Base-by-base conservation (phyloP, 2,113 vertebrate genomes). In the Psettodes erumei region DNA sequence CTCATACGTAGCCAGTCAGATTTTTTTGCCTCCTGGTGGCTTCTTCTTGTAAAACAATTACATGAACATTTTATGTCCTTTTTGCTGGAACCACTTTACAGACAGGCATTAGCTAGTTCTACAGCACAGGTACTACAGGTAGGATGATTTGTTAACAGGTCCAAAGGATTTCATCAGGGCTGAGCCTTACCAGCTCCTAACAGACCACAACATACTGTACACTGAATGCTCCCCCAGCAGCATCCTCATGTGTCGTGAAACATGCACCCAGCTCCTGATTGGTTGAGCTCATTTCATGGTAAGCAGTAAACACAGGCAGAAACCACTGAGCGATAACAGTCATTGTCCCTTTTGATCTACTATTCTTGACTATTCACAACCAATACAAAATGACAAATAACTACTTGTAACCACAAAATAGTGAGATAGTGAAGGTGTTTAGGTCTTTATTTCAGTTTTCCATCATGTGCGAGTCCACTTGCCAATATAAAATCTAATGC, bases 401-500 rank as follows among this genome's bases (percentile, higher is more conserved):
- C 25, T 23, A 37, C 16, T 32, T n/a, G 18, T 23, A 3, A 23
- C 32, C 32, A n/a, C n/a, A 18, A 40, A 19, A 18, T 10, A n/a
- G n/a, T 37, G 5, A 56, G 18, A 28, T 45, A 28, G 21, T 6
- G 6, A 27, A 37, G 18, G 40, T 54, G 10, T 12, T n/a, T 37
- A 18, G 11, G 3, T 70, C 19, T 25, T 32, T 62, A 5, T 13
- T 70, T 71, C 3, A 37, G 11, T 43, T 67, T 70, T 67, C 40
- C 33, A 50, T 50, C 42, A 53, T 54, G 2, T 16, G 6, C 10
- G 1, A 35, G 37, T 35, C 27, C 25, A 2, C 4, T 47, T 28
- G 27, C 37, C 53, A 40, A 51, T 6, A 38, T 40, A 59, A 56
- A 73, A 70, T 56, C 13, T 19, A 75, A 1, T 60, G 2, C 15